These are phyloP conservation scores for Cataglyphis hispanica DNA, from an alignment of 1,140 invertebrate species.

Conservation along the genomic window DNA sequence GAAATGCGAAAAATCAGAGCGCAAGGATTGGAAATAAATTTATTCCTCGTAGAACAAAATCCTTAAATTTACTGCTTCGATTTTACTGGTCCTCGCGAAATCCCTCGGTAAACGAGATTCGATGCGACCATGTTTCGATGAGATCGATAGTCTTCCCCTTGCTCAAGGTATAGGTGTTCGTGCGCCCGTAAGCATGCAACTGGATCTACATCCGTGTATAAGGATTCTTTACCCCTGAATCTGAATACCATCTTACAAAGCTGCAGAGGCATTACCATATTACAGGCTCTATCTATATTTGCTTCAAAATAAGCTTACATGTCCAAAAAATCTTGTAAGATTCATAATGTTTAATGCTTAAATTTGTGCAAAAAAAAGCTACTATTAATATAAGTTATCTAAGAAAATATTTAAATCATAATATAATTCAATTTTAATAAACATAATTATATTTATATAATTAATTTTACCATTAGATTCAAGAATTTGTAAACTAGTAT, in stretches of 20 bases:
- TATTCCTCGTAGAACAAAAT: slow-evolving; percentile 71
- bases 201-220: slow-evolving; percentile 69
- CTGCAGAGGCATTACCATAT: slow-evolving; percentile 41
- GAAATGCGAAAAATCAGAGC: slow-evolving; percentile 17
- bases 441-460: not conserved
- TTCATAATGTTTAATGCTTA: not conserved
- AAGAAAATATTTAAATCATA: not conserved
- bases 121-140: slow-evolving; percentile 76
- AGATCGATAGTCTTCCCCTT: slow-evolving; percentile 74
- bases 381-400: not conserved
- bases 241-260: slow-evolving; percentile 56
- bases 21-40: slow-evolving; percentile 65
- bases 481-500: not conserved
- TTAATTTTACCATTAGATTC: not conserved
- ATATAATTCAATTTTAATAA: not conserved
- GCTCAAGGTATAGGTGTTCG: slow-evolving; percentile 62
- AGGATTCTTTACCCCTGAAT: slow-evolving; percentile 63
- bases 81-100: slow-evolving; percentile 71
- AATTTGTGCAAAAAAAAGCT: not conserved
- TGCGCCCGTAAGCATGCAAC: slow-evolving; percentile 77
- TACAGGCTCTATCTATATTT: slow-evolving; percentile 57
- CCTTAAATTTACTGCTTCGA: slow-evolving; percentile 75
- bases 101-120: slow-evolving; percentile 78
- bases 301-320: slow-evolving; percentile 9
- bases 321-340: not conserved